Percentiles rank a stretch among this genome's conserved stretches.
Evolutionary conservation across 2,113 vertebrate genomes (phyloP).

Genomic region (zebrafish (Danio rerio)): GRCz12tu NC_133199.1:7804001-7804500

Average conservation of each 20-base stretch:
- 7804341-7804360: too few relatives aligned
- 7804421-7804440: too few relatives aligned
- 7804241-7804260: background rate
- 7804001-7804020: background rate
- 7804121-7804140: conserved; percentile 20
- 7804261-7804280: background rate
- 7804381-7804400: too few relatives aligned
- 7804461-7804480: too few relatives aligned
- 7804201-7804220: background rate
- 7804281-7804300: background rate
- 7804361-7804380: too few relatives aligned
- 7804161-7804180: conserved; percentile 4
- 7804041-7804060: background rate
- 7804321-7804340: too few relatives aligned
- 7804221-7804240: background rate
- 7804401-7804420: too few relatives aligned
- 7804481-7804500: too few relatives aligned
- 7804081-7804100: background rate
- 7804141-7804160: conserved; percentile 26
- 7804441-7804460: too few relatives aligned
- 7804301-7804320: background rate
- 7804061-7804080: background rate
- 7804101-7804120: background rate
- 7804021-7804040: background rate
- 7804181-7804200: conserved; percentile 20